Percentiles rank a stretch among this genome's conserved stretches.
phyloP scores from a whole-genome alignment of 2,888 invertebrate species.

The Ophraella communa region DNA sequence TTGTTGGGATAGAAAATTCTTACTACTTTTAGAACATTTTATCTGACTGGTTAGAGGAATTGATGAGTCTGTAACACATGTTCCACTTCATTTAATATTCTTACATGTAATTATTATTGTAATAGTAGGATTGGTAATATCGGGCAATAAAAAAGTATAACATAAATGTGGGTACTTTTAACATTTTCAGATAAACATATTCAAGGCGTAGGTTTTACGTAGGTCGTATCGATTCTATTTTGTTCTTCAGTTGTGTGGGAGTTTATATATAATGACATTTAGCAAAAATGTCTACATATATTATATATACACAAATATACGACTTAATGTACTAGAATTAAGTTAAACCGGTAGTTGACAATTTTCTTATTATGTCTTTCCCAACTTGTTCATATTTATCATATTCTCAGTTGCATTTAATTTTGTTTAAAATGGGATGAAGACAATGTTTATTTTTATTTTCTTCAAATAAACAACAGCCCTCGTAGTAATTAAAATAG shows the following conservation, averaged over 20 bases:
- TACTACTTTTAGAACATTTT: background rate
- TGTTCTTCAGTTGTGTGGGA: slow-evolving; percentile 49
- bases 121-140: slow-evolving; percentile 43
- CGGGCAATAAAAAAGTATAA: slow-evolving; percentile 45
- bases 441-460: too few relatives aligned
- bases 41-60: slow-evolving; percentile 5
- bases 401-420: too few relatives aligned
- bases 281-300: slow-evolving; percentile 21
- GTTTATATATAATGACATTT: slow-evolving; percentile 47
- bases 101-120: slow-evolving; percentile 39
- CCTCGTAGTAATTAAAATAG: too few relatives aligned
- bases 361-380: background rate
- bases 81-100: slow-evolving; percentile 32
- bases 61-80: slow-evolving; percentile 18
- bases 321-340: background rate
- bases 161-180: slow-evolving; percentile 46
- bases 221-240: slow-evolving; percentile 51
- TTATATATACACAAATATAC: slow-evolving; percentile 10
- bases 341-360: background rate
- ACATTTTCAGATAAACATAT: slow-evolving; percentile 47
- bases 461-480: too few relatives aligned
- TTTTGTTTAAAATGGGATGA: too few relatives aligned
- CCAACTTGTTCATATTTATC: too few relatives aligned
- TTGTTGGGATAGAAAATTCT: too few relatives aligned
- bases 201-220: slow-evolving; percentile 48